Evolutionary conservation across 2,797 vertebrate species (phyloP).

Genomic region (Pipistrellus pygmaeus): DNA sequence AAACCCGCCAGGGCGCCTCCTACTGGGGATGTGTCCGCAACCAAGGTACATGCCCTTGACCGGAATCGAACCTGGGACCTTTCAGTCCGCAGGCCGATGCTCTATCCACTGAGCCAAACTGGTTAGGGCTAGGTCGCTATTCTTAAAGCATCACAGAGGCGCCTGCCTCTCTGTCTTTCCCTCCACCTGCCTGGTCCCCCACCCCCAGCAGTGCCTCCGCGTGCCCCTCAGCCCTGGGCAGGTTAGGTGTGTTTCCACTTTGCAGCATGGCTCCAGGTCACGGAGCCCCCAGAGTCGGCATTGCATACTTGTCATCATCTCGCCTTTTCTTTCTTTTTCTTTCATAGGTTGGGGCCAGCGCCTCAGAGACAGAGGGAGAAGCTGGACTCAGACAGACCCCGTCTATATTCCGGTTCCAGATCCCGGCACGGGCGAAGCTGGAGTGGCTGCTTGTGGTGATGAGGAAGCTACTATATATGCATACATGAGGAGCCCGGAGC

Average conservation of each 20-base stretch:
- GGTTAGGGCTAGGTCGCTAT: too few relatives aligned
- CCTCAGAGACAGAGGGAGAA: neutral
- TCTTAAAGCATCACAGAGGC: too few relatives aligned
- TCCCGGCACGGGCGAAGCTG: neutral
- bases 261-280: neutral
- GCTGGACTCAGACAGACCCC: neutral
- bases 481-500: too few relatives aligned
- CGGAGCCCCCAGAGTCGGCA: neutral
- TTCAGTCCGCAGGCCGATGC: too few relatives aligned
- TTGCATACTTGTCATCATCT: too few relatives aligned
- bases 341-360: neutral
- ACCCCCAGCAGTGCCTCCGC: neutral
- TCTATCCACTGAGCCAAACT: too few relatives aligned
- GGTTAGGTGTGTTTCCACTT: neutral
- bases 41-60: too few relatives aligned
- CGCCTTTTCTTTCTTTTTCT: neutral
- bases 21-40: too few relatives aligned
- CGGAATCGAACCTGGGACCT: too few relatives aligned
- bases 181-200: neutral
- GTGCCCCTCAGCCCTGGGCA: neutral
- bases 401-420: neutral
- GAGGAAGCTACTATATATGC: neutral
- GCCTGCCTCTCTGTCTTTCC: neutral
- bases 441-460: neutral
- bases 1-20: too few relatives aligned